Evolutionary conservation across 2,113 vertebrate species (phyloP), one percentile per base, ranked within the genome.

Genomic region (Nettapus auritus): DNA sequence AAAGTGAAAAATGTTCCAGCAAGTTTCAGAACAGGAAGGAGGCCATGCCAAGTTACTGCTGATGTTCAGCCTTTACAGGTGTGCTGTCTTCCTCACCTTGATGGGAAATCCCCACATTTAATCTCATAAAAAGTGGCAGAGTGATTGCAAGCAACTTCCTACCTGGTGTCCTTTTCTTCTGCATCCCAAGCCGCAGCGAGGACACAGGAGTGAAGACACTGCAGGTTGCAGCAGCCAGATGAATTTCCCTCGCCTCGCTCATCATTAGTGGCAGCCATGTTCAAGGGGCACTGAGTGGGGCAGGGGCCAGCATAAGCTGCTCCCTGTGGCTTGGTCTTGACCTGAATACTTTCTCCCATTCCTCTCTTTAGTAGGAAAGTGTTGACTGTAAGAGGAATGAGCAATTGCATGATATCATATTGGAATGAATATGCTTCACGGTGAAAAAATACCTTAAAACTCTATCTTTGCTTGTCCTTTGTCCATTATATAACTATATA

Each of bases 21-120:
- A 97, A 95, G 96, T 97, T 97, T 97, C 8, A 9, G 94, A 98
- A 96, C 95, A 97, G 97, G 97, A 98, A 98, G 97, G 88, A 90
- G 88, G 91, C 36, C 53, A 92, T 97, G 98, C 98, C 98, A 98
- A 98, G 91, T 97, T 91, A 94, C 90, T 90, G 74, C 94, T 89
- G 97, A 94, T 95, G 31, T 92, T 96, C 81, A 84, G 64, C 67
- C 88, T 94, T 93, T 94, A 96, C 96, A 97, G 96, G 96, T 97
- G 97, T 97, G 92, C 91, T 96, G 96, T 97, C 94, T 97, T 94
- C 89, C 86, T 93, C 38, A 64, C 81, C 91, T 57, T 80, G 56
- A 21, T 94, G 97, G 98, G 97, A 97, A 98, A 97, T 98, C 87
- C 95, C 97, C 94, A 31, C 44, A 34, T 89, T 90, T 91, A 69